phyloP scores from a whole-genome alignment of 2,113 vertebrate species.

The Crotophaga sulcirostris region DNA sequence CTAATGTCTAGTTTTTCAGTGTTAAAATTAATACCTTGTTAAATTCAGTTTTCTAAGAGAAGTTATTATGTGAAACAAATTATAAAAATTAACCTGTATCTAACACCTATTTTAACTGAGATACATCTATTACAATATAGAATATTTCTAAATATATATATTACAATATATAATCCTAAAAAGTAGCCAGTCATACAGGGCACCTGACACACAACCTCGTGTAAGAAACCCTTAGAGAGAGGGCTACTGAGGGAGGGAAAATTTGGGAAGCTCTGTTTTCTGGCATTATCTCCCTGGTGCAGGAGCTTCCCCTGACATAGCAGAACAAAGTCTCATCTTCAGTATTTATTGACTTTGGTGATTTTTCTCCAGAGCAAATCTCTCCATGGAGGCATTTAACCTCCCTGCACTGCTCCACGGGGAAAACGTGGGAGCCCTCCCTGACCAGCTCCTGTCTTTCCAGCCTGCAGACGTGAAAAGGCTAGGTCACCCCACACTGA shows the following conservation, averaged over 20 bases:
- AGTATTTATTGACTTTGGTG: neutral
- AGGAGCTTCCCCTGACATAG: neutral
- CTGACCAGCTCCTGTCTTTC: neutral
- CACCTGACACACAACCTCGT: neutral
- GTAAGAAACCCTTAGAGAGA: neutral
- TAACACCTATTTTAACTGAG: neutral
- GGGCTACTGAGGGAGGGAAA: neutral
- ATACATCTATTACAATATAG: neutral
- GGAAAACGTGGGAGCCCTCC: neutral
- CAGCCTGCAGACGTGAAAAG: fast-evolving
- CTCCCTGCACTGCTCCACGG: neutral
- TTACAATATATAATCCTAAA: neutral
- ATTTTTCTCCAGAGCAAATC: neutral
- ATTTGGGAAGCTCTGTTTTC: neutral
- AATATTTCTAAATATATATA: neutral
- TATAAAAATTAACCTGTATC: neutral
- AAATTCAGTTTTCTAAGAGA: neutral
- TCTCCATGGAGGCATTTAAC: neutral
- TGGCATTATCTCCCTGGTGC: neutral
- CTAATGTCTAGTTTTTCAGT: neutral
- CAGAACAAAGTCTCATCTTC: neutral
- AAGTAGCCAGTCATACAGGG: neutral
- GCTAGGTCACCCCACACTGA: neutral
- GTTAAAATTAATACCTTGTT: neutral
- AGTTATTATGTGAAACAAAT: neutral